phyloP scores from a whole-genome alignment of 1,140 invertebrate genomes.

The Amphibalanus amphitrite region DNA sequence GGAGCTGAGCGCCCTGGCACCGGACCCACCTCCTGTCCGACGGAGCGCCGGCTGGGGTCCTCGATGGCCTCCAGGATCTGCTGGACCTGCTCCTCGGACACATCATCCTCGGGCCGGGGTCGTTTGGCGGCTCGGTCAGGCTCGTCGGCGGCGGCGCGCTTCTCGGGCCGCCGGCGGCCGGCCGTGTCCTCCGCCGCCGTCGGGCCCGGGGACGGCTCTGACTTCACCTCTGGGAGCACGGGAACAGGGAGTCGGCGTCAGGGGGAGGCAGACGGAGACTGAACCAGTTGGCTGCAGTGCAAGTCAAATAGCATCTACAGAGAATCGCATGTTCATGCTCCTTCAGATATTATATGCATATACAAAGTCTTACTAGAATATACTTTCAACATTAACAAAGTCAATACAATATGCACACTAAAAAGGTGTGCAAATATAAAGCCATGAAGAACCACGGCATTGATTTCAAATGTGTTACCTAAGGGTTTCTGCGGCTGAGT shows the following conservation, averaged over 20 bases:
- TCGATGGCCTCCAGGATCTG: background rate
- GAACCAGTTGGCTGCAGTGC: no score
- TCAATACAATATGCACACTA: no score
- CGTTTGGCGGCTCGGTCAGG: background rate
- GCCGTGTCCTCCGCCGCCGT: background rate
- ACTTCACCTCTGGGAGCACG: background rate
- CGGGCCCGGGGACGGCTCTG: background rate
- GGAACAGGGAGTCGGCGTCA: no score
- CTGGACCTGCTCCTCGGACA: background rate
- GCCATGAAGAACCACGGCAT: no score
- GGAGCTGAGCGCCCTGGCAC: no score
- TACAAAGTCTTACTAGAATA: no score
- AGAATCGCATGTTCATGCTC: no score
- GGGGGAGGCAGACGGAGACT: no score
- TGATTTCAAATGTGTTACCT: background rate
- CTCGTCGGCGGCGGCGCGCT: background rate
- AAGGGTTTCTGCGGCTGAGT: constrained; percentile 30
- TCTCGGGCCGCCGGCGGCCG: background rate
- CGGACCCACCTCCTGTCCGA: background rate
- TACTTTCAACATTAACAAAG: no score
- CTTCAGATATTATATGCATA: no score
- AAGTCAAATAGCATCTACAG: no score
- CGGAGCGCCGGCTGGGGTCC: background rate
- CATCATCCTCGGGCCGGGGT: background rate
- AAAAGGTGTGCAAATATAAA: background rate